Base-by-base conservation (phyloP, 2,797 vertebrate species). In the Cephalopachus bancanus region DNA sequence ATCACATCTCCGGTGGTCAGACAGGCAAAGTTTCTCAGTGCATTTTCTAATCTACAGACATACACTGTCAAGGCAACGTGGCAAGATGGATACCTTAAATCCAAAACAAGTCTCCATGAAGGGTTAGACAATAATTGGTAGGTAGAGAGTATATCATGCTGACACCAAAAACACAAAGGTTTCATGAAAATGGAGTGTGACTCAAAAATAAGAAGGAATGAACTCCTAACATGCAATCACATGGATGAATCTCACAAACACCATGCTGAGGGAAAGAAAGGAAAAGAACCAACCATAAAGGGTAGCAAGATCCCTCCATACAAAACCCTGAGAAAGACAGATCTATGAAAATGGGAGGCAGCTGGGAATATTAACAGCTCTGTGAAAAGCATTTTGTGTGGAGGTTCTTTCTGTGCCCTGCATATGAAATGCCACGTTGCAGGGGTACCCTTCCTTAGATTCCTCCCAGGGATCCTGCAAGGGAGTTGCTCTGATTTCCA, bases 1-100 rank as follows among this genome's bases (percentile, higher is more conserved):
- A 99, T 99, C 91, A 99, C 99, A 80, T 99, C 99, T 49, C 99
- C 99, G 1, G 99, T 99, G 59, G 99, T 99, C 88, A 99, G 98
- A 97, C 99, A 99, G 37, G 99, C 99, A 83, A 99, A 99, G 98
- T 99, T 99, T 97, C 99, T 99, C 97, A 99, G 97, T 0, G 99
- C 99, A 9, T 99, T 99, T 98, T 99, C 99, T 98, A 99, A 98
- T 88, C 99, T 99, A 98, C 64, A 69, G 14, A 93, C 65, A 95
- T 22, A 74, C 8, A 69, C 0, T 55, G 96, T 98, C 75, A 98
- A 98, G 96, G 97, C 11, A 94, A 88, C n/a, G 78, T 5, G 55
- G 67, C 59, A 49, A 74, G 7, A 64, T 0, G 10, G 20, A 59
- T 1, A 28, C 16, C 81, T 94, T 89, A 53, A 59, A 16, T 9